These are phyloP conservation scores for Galaxias olidus DNA, from an alignment of 2,797 vertebrate genomes.

Conservation along the genomic window DNA sequence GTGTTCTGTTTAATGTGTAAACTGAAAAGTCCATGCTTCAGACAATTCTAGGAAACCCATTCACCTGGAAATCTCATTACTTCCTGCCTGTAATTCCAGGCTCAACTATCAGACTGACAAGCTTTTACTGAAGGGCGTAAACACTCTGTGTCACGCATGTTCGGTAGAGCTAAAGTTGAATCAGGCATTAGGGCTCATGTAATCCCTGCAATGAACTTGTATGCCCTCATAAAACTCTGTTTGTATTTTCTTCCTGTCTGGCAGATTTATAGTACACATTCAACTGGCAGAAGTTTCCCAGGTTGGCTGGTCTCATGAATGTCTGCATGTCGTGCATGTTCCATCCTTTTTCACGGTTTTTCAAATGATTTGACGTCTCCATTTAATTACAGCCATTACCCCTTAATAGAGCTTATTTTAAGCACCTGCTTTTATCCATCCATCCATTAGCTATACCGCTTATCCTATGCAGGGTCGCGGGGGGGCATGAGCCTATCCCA, in stretches of 20 bases:
- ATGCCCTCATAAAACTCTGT: constrained; percentile 58
- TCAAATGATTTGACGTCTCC: constrained; percentile 37
- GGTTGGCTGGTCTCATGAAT: constrained; percentile 29
- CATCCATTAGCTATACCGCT: too few relatives aligned
- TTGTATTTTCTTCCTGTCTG: constrained; percentile 60
- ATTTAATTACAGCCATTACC: constrained; percentile 43
- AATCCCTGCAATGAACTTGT: constrained; percentile 61
- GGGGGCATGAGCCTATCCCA: too few relatives aligned
- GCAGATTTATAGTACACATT: constrained; percentile 51
- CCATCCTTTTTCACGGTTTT: constrained; percentile 40
- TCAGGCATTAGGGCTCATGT: constrained; percentile 67
- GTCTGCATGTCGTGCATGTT: constrained; percentile 18
- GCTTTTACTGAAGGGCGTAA: constrained; percentile 63
- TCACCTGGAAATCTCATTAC: constrained; percentile 76
- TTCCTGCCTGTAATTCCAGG: constrained; percentile 72
- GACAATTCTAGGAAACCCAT: constrained; percentile 72
- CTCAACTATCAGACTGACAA: constrained; percentile 63
- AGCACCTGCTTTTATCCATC: constrained; percentile 28
- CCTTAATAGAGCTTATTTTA: too few relatives aligned
- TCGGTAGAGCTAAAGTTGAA: constrained; percentile 61
- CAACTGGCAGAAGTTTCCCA: constrained; percentile 48
- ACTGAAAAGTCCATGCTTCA: constrained; percentile 61
- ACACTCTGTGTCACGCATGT: constrained; percentile 61
- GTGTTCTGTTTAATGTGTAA: constrained; percentile 52
- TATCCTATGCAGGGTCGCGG: too few relatives aligned